Evolutionary conservation across 2,888 invertebrate species (phyloP).

Genomic region (Ophioninae sp.): DNA sequence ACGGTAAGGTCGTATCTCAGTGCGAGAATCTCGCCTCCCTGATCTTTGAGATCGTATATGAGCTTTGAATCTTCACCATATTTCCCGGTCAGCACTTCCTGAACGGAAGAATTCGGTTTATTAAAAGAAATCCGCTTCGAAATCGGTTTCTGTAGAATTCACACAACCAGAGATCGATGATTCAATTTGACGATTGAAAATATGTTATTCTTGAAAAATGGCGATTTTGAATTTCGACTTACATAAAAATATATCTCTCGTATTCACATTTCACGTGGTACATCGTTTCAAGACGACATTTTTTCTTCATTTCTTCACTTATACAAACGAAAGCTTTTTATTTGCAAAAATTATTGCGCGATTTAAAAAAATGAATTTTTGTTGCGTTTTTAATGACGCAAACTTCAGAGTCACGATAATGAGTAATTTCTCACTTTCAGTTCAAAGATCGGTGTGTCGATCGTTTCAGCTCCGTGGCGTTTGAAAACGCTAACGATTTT

Average conservation of each 20-base stretch:
- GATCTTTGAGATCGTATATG: slow-evolving; percentile 98
- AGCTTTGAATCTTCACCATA: slow-evolving; percentile 99
- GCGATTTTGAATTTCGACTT: background rate
- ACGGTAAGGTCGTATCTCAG: slow-evolving; percentile 99
- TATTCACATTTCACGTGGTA: no score
- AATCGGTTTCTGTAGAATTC: no score
- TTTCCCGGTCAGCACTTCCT: slow-evolving; percentile 99
- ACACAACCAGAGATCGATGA: no score
- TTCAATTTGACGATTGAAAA: no score
- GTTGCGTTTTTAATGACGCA: no score
- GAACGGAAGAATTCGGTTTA: slow-evolving; percentile 38
- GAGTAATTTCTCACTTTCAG: slow-evolving; percentile 86
- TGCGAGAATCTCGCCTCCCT: slow-evolving; percentile 98
- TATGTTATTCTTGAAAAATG: background rate
- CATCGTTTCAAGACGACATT: background rate
- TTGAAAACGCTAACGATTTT: slow-evolving; percentile 95
- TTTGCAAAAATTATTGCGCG: background rate
- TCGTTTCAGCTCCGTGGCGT: slow-evolving; percentile 98
- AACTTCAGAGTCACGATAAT: no score
- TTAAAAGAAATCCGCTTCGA: no score
- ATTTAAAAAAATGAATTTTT: background rate
- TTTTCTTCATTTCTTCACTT: background rate
- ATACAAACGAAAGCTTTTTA: no score
- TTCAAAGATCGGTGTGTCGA: slow-evolving; percentile 99
- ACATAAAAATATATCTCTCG: background rate